Conservation (phyloP, 2,113 vertebrate genomes). For the Sebastes schlegelii region DNA sequence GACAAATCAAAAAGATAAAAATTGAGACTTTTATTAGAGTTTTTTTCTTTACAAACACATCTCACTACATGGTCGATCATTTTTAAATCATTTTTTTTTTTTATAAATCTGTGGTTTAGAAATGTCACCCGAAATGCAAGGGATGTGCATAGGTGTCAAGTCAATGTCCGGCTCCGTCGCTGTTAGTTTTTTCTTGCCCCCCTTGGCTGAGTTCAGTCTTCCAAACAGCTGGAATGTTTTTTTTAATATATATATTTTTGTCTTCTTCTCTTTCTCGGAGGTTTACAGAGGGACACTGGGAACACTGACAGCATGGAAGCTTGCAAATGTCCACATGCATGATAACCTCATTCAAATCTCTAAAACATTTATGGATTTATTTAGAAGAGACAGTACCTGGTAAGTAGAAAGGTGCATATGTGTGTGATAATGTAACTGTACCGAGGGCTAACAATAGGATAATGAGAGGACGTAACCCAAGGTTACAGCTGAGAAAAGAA, state of each 20-base stretch:
- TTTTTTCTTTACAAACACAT: constrained; percentile 91
- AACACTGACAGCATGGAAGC: constrained; percentile 94
- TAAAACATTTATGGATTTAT: constrained; percentile 93
- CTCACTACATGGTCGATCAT: constrained; percentile 92
- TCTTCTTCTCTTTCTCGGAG: constrained; percentile 39
- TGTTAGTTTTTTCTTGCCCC: background rate
- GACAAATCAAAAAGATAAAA: constrained; percentile 92
- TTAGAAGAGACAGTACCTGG: constrained; percentile 96
- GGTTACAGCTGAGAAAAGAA: constrained; percentile 14
- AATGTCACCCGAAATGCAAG: constrained; percentile 94
- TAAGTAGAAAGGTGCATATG: background rate
- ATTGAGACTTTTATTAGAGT: constrained; percentile 86
- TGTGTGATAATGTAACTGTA: constrained; percentile 11
- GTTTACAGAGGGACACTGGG: constrained; percentile 83
- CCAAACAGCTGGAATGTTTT: constrained; percentile 94
- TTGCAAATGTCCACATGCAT: constrained; percentile 98
- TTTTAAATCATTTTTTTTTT: constrained; percentile 74
- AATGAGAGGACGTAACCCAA: background rate
- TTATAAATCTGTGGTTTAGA: constrained; percentile 93
- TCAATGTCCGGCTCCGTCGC: constrained; percentile 82
- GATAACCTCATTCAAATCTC: constrained; percentile 93
- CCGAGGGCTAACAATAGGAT: background rate
- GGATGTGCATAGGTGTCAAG: constrained; percentile 97
- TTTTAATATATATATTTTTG: constrained; percentile 43
- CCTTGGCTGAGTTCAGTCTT: constrained; percentile 69